Percentiles rank a stretch among this genome's conserved stretches.
Evolutionary conservation across 2,888 invertebrate species (phyloP).

Genomic region (Hyalella azteca): DNA sequence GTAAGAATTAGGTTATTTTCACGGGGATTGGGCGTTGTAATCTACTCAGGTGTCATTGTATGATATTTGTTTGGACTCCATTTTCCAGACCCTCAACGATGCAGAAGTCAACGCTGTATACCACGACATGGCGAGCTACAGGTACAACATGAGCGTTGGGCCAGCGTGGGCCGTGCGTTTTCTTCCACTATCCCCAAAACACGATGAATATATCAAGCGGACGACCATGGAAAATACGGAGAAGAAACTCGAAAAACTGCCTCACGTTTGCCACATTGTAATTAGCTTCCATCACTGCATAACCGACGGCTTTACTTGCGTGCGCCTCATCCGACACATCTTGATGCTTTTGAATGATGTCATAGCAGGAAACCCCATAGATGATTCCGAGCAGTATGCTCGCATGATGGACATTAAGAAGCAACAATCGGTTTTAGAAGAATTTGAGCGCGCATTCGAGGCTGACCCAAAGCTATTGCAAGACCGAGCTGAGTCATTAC

Average conservation of each 20-base stretch:
- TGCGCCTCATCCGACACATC: slow-evolving; percentile 38
- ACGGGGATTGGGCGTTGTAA: too few species aligned
- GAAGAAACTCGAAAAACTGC: background rate
- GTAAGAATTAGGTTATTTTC: too few species aligned
- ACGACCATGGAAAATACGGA: slow-evolving; percentile 3
- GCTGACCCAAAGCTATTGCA: background rate
- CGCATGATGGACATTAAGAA: background rate
- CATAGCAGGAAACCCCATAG: slow-evolving; percentile 21
- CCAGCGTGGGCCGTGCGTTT: background rate
- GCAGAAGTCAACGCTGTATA: background rate
- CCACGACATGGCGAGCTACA: background rate
- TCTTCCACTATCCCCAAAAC: background rate
- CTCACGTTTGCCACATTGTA: slow-evolving; percentile 13
- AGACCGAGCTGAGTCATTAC: background rate
- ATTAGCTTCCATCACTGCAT: slow-evolving; percentile 43
- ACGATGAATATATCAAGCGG: background rate
- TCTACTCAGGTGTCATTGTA: too few species aligned
- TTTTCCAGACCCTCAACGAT: background rate
- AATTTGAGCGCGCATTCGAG: background rate
- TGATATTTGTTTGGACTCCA: background rate
- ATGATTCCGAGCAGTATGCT: slow-evolving; percentile 35
- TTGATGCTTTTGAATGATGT: slow-evolving; percentile 39
- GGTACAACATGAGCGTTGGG: background rate
- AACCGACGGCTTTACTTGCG: slow-evolving; percentile 41
- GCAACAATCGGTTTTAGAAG: background rate